Base-by-base conservation (phyloP, 2,888 invertebrate species). In the Rhabditoides inermis region DNA sequence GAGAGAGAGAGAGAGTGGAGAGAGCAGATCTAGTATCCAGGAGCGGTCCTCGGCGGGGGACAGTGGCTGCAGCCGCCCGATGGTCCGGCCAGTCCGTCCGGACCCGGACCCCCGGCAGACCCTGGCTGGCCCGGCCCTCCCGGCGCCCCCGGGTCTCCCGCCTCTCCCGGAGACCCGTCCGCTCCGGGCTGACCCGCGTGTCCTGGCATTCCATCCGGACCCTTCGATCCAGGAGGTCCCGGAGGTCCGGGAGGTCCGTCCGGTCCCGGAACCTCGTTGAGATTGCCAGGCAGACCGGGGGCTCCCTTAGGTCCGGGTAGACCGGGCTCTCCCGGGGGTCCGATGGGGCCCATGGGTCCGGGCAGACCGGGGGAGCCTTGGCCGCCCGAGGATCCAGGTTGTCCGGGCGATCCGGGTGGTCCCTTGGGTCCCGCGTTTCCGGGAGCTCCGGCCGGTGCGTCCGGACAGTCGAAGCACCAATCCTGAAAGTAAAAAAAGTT, bases 401-500 rank as follows among this genome's bases (percentile, higher is more conserved):
- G 51, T 37, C 63, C 63, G 45, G 61, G 58, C 28, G 56, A 22
- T 46, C 65, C 65, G 30, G 60, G 56, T 22, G 63, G 46, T 39
- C 65, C 65, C 37, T 56, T 56, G 20, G 62, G 51, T 40, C 68
- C 68, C 40, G 54, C 53, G n/a, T 55, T 49, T 42, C 71, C 71
- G 18, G 62, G 59, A 1, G 68, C 60, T 48, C 71, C 71, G n/a
- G 65, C 57, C 12, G 61, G 55, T 15, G 60, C 70, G 28, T 63
- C 66, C 3, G 68, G 60, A 42, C 71, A 71, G 26, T 65, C 65
- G 53, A 68, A 65, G 59, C 70, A 70, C 58, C 64, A 65, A 30
- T 67, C 67, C 58, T 62, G 45, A 42, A 54, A 48, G 48, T 36
- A 42, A 22, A 51, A 41, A 48, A 47, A 47, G 10, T 27, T 37